Evolutionary conservation across 2,113 vertebrate species (phyloP).

Genomic region (Carassius carassius): DNA sequence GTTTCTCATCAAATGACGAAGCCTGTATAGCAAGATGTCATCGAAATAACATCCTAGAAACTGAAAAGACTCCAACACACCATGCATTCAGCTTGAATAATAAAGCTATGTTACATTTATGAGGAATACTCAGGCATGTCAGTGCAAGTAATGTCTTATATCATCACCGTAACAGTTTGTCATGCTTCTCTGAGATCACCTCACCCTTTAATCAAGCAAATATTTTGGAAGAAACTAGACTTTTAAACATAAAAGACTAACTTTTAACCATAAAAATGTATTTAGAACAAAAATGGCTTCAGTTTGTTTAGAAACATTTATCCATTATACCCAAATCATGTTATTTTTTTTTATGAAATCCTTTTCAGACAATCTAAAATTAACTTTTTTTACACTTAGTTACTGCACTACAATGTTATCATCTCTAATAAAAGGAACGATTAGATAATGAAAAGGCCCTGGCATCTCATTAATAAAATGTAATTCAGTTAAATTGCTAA

Average conservation of each 20-base stretch:
- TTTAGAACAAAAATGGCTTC: neutral
- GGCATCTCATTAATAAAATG: neutral
- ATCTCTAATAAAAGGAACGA: neutral
- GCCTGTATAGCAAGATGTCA: neutral
- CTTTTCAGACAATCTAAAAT: neutral
- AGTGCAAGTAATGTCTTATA: constrained; percentile 3
- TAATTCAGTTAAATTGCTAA: neutral
- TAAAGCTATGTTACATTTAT: constrained; percentile 6
- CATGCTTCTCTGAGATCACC: constrained; percentile 25
- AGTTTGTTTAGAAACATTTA: neutral
- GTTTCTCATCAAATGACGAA: neutral
- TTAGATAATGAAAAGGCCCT: neutral
- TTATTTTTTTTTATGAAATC: neutral
- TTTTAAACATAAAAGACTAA: too few species aligned
- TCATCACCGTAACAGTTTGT: constrained; percentile 11
- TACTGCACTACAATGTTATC: neutral
- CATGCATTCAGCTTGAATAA: neutral
- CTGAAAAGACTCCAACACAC: neutral
- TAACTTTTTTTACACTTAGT: neutral
- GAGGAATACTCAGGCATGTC: constrained; percentile 2
- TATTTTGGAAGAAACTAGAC: constrained; percentile 27
- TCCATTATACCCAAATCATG: neutral
- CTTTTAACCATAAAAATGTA: neutral
- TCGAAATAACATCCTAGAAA: constrained; percentile 6
- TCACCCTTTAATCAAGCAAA: constrained; percentile 22